These are phyloP conservation scores for Ophioderma brevispina DNA, from an alignment of 35 echinoderm and acorn worm genomes.

Conservation along the genomic window DNA sequence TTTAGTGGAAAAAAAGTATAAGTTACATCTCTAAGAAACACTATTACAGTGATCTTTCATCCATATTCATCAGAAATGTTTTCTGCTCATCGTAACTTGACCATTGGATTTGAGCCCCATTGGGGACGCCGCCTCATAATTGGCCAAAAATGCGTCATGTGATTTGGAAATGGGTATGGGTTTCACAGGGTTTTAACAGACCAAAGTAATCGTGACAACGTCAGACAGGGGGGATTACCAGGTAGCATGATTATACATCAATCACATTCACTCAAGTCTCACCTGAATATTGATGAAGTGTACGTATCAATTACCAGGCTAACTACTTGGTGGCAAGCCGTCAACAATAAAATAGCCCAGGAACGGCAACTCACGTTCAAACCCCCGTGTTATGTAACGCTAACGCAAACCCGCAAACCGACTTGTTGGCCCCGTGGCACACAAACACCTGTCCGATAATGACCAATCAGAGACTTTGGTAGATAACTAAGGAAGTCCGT, in stretches of 20 bases:
- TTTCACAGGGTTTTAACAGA: slow-evolving; percentile 2
- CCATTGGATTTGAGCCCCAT: not conserved
- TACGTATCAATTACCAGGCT: not conserved
- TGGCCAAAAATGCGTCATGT: not conserved
- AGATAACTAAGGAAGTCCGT: slow-evolving; percentile 1
- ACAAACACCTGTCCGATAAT: slow-evolving; percentile 10
- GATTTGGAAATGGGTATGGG: not conserved
- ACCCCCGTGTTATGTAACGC: not conserved
- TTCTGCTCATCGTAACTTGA: not conserved
- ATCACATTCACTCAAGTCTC: not conserved
- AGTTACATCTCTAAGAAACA: not conserved
- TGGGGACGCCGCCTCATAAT: not conserved
- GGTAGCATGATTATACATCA: slow-evolving; percentile 2
- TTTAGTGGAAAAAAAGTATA: not conserved
- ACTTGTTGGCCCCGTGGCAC: not conserved
- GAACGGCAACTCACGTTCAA: not conserved
- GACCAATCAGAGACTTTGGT: not conserved
- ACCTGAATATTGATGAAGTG: slow-evolving; percentile 6
- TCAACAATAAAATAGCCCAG: not conserved
- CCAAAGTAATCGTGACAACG: not conserved
- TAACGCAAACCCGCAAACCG: not conserved
- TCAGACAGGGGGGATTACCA: slow-evolving; percentile 1
- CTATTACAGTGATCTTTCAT: not conserved
- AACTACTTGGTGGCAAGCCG: not conserved
- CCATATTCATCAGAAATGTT: not conserved